phyloP scores from a whole-genome alignment of 2,113 vertebrate genomes.

The Periophthalmodon schlosseri region DNA sequence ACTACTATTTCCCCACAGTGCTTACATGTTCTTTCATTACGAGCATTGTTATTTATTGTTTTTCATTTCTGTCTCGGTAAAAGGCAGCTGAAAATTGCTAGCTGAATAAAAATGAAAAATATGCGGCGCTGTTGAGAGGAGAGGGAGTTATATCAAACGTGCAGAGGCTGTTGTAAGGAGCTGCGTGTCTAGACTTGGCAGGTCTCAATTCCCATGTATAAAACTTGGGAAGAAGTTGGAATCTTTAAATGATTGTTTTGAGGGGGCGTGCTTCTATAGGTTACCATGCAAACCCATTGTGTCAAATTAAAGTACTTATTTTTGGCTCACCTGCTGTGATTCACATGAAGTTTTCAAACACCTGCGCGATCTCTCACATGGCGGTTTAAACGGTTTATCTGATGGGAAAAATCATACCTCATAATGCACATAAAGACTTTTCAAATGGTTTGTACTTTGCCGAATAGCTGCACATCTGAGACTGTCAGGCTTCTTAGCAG shows the following conservation, averaged over 20 bases:
- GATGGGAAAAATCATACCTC: constrained; percentile 5
- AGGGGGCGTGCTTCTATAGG: constrained; percentile 1
- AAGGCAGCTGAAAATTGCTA: constrained; percentile 15
- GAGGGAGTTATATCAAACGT: constrained; percentile 31
- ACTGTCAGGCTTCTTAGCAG: no score
- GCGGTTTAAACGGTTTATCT: constrained; percentile 37
- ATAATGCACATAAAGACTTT: no score
- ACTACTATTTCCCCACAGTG: neutral
- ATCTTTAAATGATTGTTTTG: constrained; percentile 1
- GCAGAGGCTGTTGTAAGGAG: constrained; percentile 15
- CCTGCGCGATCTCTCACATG: constrained; percentile 22
- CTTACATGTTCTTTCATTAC: constrained; percentile 11
- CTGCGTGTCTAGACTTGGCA: constrained; percentile 31
- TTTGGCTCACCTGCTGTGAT: constrained; percentile 34
- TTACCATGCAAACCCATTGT: neutral
- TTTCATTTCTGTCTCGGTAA: constrained; percentile 15
- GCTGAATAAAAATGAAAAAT: constrained; percentile 42
- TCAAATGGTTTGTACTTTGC: no score
- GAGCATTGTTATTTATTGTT: constrained; percentile 13
- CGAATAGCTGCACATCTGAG: no score
- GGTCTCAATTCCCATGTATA: neutral
- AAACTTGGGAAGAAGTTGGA: neutral
- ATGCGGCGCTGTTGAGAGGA: neutral
- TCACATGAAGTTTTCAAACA: constrained; percentile 34
- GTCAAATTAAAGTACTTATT: constrained; percentile 12